A percentile compares a stretch with the other conserved stretches of the same genome.
Evolutionary conservation across 2,888 invertebrate genomes (phyloP).

Genomic region (Bedellia somnulentella): DNA sequence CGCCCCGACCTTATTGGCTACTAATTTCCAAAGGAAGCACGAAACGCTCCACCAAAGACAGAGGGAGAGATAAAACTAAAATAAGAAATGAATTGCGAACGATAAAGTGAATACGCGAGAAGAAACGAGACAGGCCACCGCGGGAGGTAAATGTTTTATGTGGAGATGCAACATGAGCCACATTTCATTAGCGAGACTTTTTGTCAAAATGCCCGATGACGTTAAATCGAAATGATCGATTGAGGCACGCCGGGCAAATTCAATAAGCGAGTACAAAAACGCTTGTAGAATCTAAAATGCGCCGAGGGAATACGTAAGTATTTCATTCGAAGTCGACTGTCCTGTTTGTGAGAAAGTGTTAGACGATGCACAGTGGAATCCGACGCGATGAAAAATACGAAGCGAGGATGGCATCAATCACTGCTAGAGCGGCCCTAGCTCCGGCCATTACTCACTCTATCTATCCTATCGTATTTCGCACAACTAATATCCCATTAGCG

Average conservation of each 20-base stretch:
- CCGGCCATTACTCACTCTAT: neutral
- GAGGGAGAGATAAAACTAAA: constrained; percentile 18
- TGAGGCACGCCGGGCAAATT: constrained; percentile 1
- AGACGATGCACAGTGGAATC: constrained; percentile 15
- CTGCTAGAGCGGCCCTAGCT: constrained; percentile 9
- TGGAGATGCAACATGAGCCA: constrained; percentile 16
- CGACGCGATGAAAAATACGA: constrained; percentile 17
- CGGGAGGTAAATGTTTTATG: constrained; percentile 52
- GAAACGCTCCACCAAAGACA: constrained; percentile 15
- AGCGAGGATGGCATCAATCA: constrained; percentile 22
- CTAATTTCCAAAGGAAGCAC: constrained; percentile 15
- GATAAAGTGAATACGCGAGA: constrained; percentile 44
- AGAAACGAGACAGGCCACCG: constrained; percentile 33
- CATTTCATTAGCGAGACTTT: constrained; percentile 26
- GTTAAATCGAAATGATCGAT: constrained; percentile 8
- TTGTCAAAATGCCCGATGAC: constrained; percentile 20
- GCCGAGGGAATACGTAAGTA: too few species aligned
- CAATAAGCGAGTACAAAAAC: too few species aligned
- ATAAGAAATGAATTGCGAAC: constrained; percentile 32
- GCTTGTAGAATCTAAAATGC: too few species aligned
- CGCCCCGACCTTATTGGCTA: constrained; percentile 15
- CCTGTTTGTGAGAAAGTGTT: too few species aligned
- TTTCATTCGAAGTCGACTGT: too few species aligned
- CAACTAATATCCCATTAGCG: too few species aligned
- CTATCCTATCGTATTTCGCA: constrained; percentile 1